Conservation (phyloP, 2,113 vertebrate species). For the Anthoscopus minutus region DNA sequence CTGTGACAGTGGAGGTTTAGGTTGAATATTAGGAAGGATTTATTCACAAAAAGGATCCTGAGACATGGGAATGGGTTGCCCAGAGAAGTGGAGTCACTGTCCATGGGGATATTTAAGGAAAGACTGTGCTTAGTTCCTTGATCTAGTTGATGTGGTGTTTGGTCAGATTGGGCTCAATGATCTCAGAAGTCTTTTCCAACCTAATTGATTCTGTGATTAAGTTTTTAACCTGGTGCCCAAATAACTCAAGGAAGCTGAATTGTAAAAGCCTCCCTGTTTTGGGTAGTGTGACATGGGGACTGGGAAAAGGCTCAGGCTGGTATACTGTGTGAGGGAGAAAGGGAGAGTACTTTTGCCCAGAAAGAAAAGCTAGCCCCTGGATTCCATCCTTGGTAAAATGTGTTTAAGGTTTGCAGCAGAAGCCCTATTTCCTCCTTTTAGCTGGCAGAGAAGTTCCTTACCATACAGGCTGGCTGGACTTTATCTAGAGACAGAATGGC, state of each 20-base stretch:
- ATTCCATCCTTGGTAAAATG: not conserved
- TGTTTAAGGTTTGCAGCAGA: not conserved
- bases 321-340: not conserved
- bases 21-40: not conserved
- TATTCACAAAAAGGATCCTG: not conserved
- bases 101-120: not conserved
- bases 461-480: accelerated
- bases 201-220: not conserved
- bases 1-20: not conserved
- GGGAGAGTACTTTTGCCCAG: not conserved
- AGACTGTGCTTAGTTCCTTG: not conserved
- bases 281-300: too few relatives aligned
- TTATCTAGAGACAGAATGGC: not conserved
- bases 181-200: not conserved
- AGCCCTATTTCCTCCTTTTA: not conserved
- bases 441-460: not conserved
- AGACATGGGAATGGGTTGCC: not conserved
- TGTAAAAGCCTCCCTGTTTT: not conserved
- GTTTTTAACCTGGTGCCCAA: not conserved
- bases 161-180: accelerated
- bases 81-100: not conserved
- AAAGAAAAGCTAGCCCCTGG: not conserved
- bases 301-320: too few relatives aligned
- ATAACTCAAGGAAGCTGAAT: not conserved
- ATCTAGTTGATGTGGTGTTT: not conserved